phyloP scores from a whole-genome alignment of 2,797 vertebrate genomes.

The Sebastes itinus region DNA sequence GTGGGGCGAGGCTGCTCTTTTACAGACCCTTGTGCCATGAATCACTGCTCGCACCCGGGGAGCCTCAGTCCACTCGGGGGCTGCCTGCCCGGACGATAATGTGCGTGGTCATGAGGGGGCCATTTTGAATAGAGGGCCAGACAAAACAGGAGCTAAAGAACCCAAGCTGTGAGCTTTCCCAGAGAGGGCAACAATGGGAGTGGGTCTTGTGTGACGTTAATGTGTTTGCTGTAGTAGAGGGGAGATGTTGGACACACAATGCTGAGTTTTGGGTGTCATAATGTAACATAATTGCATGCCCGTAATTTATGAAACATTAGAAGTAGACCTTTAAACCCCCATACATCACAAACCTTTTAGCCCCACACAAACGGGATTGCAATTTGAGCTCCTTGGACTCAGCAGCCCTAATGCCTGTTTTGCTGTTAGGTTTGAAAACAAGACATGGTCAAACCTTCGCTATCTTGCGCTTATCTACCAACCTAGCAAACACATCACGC shows the following conservation, averaged over 20 bases:
- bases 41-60: slow-evolving; percentile 74
- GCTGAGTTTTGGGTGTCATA: slow-evolving; percentile 61
- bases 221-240: slow-evolving; percentile 48
- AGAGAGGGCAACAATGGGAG: slow-evolving; percentile 60
- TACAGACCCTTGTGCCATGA: slow-evolving; percentile 76
- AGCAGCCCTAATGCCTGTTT: slow-evolving; percentile 48
- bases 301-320: slow-evolving; percentile 72
- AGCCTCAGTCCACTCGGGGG: slow-evolving; percentile 71
- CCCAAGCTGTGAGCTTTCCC: slow-evolving; percentile 74
- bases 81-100: slow-evolving; percentile 68
- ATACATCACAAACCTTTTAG: slow-evolving; percentile 71
- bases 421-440: slow-evolving; percentile 54
- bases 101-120: slow-evolving; percentile 71
- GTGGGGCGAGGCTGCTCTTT: slow-evolving; percentile 75
- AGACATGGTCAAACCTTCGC: slow-evolving; percentile 29
- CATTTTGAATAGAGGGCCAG: slow-evolving; percentile 74
- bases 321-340: slow-evolving; percentile 52
- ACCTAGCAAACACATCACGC: slow-evolving; percentile 2
- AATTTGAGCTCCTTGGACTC: slow-evolving; percentile 59
- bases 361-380: slow-evolving; percentile 50
- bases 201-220: slow-evolving; percentile 23
- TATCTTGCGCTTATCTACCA: slow-evolving; percentile 19
- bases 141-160: slow-evolving; percentile 77
- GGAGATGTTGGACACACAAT: slow-evolving; percentile 60
- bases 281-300: slow-evolving; percentile 62